Evolutionary conservation across 2,888 invertebrate genomes (phyloP).

Genomic region (Rotaria sp.): DNA sequence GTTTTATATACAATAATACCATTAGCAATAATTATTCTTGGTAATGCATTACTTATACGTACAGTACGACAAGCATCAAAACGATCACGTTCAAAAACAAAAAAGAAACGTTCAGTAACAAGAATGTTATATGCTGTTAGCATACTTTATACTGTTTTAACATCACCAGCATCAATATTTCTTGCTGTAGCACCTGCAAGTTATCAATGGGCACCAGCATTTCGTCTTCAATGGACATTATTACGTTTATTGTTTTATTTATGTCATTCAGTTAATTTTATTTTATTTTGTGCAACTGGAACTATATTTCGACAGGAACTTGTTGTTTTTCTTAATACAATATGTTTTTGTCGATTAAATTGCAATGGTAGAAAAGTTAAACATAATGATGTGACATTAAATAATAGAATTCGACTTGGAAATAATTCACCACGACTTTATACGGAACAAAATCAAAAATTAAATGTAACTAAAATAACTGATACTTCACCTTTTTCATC

Average conservation of each 20-base stretch:
- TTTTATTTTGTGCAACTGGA: conserved; percentile 3
- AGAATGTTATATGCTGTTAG: conserved; percentile 26
- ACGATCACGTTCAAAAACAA: neutral
- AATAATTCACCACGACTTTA: neutral
- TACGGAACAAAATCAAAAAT: neutral
- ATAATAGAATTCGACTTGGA: neutral
- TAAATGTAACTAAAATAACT: neutral
- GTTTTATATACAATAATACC: neutral
- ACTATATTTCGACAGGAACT: neutral
- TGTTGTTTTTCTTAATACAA: neutral
- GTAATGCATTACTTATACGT: conserved; percentile 13
- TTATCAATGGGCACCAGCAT: neutral
- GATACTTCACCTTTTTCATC: neutral
- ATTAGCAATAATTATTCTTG: neutral
- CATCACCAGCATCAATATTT: neutral
- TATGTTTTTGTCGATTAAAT: neutral
- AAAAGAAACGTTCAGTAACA: neutral
- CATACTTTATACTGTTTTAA: neutral
- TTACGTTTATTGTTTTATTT: conserved; percentile 1
- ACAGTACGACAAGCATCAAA: neutral
- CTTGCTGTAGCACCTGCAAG: neutral
- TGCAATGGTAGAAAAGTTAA: neutral
- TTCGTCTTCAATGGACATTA: neutral
- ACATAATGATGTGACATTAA: neutral
- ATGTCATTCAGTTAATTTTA: conserved; percentile 29